Conservation (phyloP, 2,888 invertebrate species). For the Pocota personata region DNA sequence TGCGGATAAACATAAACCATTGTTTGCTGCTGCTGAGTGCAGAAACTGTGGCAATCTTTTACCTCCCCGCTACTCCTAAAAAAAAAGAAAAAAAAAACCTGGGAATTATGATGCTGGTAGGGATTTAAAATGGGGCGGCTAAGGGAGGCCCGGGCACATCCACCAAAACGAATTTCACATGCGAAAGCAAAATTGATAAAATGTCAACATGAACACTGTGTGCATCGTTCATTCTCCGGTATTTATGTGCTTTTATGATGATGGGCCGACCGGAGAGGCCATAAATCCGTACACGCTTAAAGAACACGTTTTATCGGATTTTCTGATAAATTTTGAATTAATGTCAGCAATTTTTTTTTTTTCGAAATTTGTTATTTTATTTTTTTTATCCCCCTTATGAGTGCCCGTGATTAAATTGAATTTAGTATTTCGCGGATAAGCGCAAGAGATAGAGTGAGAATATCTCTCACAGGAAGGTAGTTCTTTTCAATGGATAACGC, state of each 20-base stretch:
- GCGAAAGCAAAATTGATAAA: constrained; percentile 63
- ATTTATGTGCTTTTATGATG: constrained; percentile 62
- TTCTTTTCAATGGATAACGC: background rate
- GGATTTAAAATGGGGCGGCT: constrained; percentile 13
- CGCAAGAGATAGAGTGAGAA: background rate
- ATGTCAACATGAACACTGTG: constrained; percentile 60
- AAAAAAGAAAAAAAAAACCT: background rate
- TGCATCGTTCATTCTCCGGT: constrained; percentile 44
- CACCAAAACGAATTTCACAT: constrained; percentile 41
- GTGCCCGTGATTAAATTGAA: constrained; percentile 44
- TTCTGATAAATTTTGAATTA: constrained; percentile 64
- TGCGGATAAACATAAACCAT: constrained; percentile 50
- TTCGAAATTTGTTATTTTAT: constrained; percentile 26
- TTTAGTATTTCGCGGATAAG: constrained; percentile 36
- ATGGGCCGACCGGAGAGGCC: constrained; percentile 51
- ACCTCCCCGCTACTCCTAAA: constrained; percentile 3
- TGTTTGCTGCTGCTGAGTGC: constrained; percentile 36
- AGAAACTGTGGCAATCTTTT: constrained; percentile 37
- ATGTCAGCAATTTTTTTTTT: constrained; percentile 57
- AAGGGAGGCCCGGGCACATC: background rate
- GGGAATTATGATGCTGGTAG: constrained; percentile 35
- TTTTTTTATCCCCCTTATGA: background rate
- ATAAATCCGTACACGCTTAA: constrained; percentile 61
- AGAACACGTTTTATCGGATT: constrained; percentile 63
- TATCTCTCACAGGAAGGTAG: background rate